These are phyloP conservation scores for Ligdia adustata DNA, from an alignment of 2,888 invertebrate genomes.

Conservation along the genomic window DNA sequence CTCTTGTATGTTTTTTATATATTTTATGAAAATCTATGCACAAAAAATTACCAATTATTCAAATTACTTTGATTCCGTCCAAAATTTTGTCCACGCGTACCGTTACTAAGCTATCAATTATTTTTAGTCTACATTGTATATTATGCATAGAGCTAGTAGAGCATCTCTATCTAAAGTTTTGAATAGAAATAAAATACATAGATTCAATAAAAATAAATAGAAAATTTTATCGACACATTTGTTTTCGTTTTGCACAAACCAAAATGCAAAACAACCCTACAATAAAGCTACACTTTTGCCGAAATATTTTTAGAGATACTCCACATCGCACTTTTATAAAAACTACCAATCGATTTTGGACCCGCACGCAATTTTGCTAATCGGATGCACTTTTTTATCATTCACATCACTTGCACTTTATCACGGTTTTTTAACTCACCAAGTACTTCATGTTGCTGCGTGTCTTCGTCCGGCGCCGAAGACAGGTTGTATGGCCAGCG, in stretches of 20 bases:
- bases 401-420: constrained; percentile 34
- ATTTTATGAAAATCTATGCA: too few relatives aligned
- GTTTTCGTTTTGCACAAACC: too few relatives aligned
- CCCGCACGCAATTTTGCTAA: constrained; percentile 17
- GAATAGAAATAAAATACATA: too few relatives aligned
- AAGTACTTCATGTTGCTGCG: constrained; percentile 79
- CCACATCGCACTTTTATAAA: constrained; percentile 14
- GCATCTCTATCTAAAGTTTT: constrained; percentile 5
- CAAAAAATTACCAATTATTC: too few relatives aligned
- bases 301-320: constrained; percentile 17
- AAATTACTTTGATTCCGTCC: too few relatives aligned
- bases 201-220: too few relatives aligned
- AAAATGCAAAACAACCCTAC: too few relatives aligned
- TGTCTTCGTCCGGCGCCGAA: constrained; percentile 77
- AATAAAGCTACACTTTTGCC: neutral
- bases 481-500: constrained; percentile 74
- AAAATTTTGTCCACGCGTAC: too few relatives aligned
- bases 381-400: constrained; percentile 30
- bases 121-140: neutral
- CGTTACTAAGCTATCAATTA: too few relatives aligned
- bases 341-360: constrained; percentile 7
- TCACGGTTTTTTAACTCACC: constrained; percentile 66
- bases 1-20: too few relatives aligned
- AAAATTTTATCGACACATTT: too few relatives aligned
- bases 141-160: neutral